phyloP scores from a whole-genome alignment of 1,140 invertebrate species.

The Metaphire vulgaris region DNA sequence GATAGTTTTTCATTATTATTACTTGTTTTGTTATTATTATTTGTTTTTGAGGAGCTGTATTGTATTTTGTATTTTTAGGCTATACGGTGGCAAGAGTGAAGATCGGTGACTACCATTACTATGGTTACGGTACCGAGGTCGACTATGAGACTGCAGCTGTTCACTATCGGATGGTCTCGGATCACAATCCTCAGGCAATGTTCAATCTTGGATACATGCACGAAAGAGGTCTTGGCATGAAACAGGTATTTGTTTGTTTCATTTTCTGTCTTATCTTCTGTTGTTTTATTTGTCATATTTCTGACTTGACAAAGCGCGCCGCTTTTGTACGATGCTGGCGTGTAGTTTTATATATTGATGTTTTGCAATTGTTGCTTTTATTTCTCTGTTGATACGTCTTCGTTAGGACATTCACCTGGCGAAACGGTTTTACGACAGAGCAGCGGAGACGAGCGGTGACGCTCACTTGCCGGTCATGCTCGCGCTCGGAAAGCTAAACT shows the following conservation, averaged over 20 bases:
- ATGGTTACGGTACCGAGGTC: conserved; percentile 62
- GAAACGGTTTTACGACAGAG: conserved; percentile 91
- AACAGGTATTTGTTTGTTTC: conserved; percentile 55
- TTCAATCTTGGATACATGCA: conserved; percentile 99
- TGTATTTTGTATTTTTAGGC: too few species aligned
- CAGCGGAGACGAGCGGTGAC: conserved; percentile 86
- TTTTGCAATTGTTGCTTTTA: too few species aligned
- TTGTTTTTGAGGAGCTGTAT: too few species aligned
- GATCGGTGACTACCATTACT: conserved; percentile 97
- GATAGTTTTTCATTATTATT: too few species aligned
- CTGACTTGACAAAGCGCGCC: too few species aligned
- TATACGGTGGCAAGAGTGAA: conserved; percentile 70
- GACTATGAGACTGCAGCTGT: conserved; percentile 88
- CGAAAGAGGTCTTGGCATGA: conserved; percentile 88
- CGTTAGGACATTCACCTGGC: conserved; percentile 62
- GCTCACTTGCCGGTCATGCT: conserved; percentile 89
- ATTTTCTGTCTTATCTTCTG: too few species aligned
- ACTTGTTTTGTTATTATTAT: too few species aligned
- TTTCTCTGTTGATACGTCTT: background rate
- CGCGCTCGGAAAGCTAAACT: conserved; percentile 78
- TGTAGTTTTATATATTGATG: too few species aligned
- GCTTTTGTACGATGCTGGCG: too few species aligned
- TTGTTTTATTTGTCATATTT: too few species aligned
- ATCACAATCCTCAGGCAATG: conserved; percentile 95
- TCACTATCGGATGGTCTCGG: conserved; percentile 83